phyloP scores from a whole-genome alignment of 2,888 invertebrate species.

The Clusia tigrina region DNA sequence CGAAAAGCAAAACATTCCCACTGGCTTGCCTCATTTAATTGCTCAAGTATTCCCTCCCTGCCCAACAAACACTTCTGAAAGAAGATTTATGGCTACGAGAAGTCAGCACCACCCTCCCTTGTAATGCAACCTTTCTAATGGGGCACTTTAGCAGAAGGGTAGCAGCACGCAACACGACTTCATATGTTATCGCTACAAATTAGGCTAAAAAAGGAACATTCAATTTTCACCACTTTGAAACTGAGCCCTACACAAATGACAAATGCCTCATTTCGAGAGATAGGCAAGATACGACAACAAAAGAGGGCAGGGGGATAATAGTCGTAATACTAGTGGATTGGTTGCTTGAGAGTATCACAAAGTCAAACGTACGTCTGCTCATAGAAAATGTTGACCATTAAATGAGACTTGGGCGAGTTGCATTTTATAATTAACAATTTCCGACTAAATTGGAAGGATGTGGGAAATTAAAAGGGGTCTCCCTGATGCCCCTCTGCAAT shows the following conservation, averaged over 20 bases:
- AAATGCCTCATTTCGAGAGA: background rate
- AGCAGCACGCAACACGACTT: background rate
- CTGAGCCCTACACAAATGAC: no score
- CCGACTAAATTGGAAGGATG: no score
- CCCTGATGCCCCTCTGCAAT: no score
- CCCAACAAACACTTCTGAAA: background rate
- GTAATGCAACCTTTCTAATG: background rate
- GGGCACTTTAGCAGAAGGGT: background rate
- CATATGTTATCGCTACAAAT: slow-evolving; percentile 6
- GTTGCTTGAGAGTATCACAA: no score
- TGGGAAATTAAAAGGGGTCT: no score
- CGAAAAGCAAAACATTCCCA: slow-evolving; percentile 34
- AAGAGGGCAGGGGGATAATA: no score
- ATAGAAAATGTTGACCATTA: no score
- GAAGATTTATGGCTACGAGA: slow-evolving; percentile 4
- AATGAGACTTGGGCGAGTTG: no score
- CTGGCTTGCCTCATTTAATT: slow-evolving; percentile 36
- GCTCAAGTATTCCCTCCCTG: slow-evolving; percentile 25
- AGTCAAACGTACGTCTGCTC: no score
- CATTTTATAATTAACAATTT: no score
- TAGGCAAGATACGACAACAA: no score
- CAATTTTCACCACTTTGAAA: background rate
- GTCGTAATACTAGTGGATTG: no score
- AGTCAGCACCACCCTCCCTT: background rate
- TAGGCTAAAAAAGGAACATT: background rate